Base-by-base conservation (phyloP, 2,797 vertebrate genomes). In the Lemur catta region DNA sequence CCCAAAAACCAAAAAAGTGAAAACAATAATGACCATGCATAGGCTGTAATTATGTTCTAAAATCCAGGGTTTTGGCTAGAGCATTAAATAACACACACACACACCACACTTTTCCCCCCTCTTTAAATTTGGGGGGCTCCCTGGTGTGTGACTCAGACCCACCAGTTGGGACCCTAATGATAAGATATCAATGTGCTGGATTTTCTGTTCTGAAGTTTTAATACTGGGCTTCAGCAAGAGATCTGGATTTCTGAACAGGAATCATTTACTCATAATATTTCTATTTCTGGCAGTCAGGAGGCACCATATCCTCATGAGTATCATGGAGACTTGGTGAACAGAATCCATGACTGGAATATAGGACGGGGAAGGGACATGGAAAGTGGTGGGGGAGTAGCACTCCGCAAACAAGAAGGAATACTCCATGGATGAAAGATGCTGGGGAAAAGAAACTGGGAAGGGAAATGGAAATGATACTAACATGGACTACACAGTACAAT, bases 401-500 rank as follows among this genome's bases (percentile, higher is more conserved):
- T 82, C 63, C 52, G 35, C 2, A 13, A 55, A 93, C 28, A 71
- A 43, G 82, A 35, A 67, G 43, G 26, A 35, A 38, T 0, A 35
- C n/a, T 11, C 2, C 7, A 17, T 0, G 76, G 69, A 9, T 11
- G 6, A 10, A 0, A 33, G 61, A 28, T 46, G 43, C 46, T 30
- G 0, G 14, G 17, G 13, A 20, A 43, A 35, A 69, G 86, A 67
- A 35, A 59, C 4, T 4, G n/a, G 71, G n/a, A 57, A 48, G 59
- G 59, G 43, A 33, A n/a, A 76, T 0, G 1, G 28, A 55, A 48
- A 46, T 0, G 35, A 35, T 30, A 3, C 24, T 46, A 69, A 9
- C 0, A 0, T 1, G 20, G 72, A 43, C 61, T 4, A 0, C 8
- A 41, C 8, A 46, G 12, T 7, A 30, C 30, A 46, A 22, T 0